These are phyloP conservation scores for Trinorchestia longiramus DNA, from an alignment of 1,140 invertebrate genomes.

Conservation along the genomic window DNA sequence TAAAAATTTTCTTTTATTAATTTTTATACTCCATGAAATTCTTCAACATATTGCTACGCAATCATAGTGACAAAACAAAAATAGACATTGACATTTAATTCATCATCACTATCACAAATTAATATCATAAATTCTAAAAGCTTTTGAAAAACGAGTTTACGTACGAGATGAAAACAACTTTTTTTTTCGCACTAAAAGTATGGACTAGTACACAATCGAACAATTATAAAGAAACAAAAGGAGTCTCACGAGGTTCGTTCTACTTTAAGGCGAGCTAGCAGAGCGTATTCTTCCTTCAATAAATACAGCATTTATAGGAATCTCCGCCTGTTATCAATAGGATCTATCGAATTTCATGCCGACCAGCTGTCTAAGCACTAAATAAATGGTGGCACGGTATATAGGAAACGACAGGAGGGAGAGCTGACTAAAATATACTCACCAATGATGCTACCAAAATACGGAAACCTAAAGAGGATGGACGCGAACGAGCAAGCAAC, in stretches of 20 bases:
- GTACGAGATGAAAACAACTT: not conserved
- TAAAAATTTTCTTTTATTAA: not conserved
- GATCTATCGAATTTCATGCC: slow-evolving; percentile 22
- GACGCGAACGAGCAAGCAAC: slow-evolving; percentile 52
- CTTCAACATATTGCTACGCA: not conserved
- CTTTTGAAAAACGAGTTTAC: not conserved
- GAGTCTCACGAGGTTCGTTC: not conserved
- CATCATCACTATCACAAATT: not conserved
- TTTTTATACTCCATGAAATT: not conserved
- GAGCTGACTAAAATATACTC: slow-evolving; percentile 25
- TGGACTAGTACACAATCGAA: not conserved
- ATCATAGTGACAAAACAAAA: not conserved
- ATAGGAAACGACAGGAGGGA: slow-evolving; percentile 33
- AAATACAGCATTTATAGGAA: not conserved
- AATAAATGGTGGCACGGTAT: slow-evolving; percentile 17
- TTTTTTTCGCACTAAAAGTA: not conserved
- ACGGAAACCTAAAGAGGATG: slow-evolving; percentile 52
- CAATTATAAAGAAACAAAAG: not conserved
- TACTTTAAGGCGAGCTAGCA: not conserved
- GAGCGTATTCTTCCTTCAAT: not conserved
- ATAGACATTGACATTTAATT: not conserved
- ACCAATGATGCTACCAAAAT: slow-evolving; percentile 47
- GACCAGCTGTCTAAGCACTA: slow-evolving; percentile 20
- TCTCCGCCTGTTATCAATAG: not conserved
- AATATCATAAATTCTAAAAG: not conserved